These are phyloP conservation scores for Xestia ashworthii DNA, from an alignment of 2,888 invertebrate species.

Conservation along the genomic window DNA sequence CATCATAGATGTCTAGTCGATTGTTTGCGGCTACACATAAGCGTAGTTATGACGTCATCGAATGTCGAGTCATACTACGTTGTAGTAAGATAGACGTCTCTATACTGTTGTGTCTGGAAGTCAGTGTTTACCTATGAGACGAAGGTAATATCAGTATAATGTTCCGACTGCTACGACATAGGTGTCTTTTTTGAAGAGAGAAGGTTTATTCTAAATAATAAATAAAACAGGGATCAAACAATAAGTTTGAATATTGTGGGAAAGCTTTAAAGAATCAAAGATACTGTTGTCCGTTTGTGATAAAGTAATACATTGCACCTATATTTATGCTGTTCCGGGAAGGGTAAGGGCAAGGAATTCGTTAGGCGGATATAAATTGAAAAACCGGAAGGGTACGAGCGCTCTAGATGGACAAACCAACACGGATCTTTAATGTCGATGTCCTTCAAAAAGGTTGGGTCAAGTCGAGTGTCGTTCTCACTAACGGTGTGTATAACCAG, in stretches of 20 bases:
- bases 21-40: background rate
- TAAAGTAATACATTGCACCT: background rate
- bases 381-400: conserved; percentile 8
- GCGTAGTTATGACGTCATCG: conserved; percentile 22
- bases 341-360: conserved; percentile 15
- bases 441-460: conserved; percentile 32
- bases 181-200: background rate
- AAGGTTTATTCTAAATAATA: background rate
- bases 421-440: conserved; percentile 17
- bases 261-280: background rate
- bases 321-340: background rate
- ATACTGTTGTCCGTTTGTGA: background rate
- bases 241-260: background rate
- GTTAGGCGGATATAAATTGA: background rate
- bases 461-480: conserved; percentile 6
- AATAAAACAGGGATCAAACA: background rate
- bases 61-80: conserved; percentile 30
- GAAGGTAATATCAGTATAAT: background rate
- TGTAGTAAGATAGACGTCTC: conserved; percentile 5
- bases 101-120: conserved; percentile 25
- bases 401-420: background rate
- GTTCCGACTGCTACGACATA: background rate
- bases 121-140: background rate
- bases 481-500: background rate
- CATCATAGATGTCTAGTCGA: conserved; percentile 4